Percentiles rank a stretch among this genome's conserved stretches.
Conservation (phyloP, 2,888 invertebrate species). For the Dolichomitus sp. region DNA sequence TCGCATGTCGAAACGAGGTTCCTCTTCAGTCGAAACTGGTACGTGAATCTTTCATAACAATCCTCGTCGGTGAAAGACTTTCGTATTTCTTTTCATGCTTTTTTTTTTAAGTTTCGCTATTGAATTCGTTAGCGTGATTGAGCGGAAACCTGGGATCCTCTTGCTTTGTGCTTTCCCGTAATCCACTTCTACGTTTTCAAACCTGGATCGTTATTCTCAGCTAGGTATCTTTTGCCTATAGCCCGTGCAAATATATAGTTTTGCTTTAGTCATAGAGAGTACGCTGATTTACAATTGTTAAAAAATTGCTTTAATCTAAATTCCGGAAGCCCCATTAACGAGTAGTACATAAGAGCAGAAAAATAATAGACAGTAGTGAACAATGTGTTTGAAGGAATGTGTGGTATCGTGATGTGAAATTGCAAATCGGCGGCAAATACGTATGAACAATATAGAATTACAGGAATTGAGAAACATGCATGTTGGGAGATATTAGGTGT, state of each 20-base stretch:
- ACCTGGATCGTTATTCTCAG: conserved; percentile 76
- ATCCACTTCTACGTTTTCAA: conserved; percentile 76
- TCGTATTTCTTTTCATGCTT: background rate
- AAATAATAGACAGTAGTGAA: background rate
- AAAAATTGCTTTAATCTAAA: conserved; percentile 14
- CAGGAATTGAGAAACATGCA: conserved; percentile 24
- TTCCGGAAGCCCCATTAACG: conserved; percentile 18
- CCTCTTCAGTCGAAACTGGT: conserved; percentile 46
- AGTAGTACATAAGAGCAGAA: background rate
- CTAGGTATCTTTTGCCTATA: conserved; percentile 81
- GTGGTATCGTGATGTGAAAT: conserved; percentile 20
- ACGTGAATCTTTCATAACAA: conserved; percentile 22
- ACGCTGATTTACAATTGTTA: background rate
- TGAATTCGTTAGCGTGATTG: conserved; percentile 27
- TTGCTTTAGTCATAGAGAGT: conserved; percentile 41
- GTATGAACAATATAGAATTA: conserved; percentile 4
- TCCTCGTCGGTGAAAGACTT: conserved; percentile 36
- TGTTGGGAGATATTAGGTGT: conserved; percentile 48
- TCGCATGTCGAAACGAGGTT: conserved; percentile 21
- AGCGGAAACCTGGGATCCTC: conserved; percentile 45
- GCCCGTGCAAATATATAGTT: conserved; percentile 71
- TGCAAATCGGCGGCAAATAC: background rate
- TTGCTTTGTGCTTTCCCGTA: conserved; percentile 41
- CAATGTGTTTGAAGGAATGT: conserved; percentile 1
- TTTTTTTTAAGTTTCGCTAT: conserved; percentile 5